A percentile compares a stretch with the other conserved stretches of the same genome.
Conservation (phyloP, 2,888 invertebrate species). For the Drosophila eohydei region DNA sequence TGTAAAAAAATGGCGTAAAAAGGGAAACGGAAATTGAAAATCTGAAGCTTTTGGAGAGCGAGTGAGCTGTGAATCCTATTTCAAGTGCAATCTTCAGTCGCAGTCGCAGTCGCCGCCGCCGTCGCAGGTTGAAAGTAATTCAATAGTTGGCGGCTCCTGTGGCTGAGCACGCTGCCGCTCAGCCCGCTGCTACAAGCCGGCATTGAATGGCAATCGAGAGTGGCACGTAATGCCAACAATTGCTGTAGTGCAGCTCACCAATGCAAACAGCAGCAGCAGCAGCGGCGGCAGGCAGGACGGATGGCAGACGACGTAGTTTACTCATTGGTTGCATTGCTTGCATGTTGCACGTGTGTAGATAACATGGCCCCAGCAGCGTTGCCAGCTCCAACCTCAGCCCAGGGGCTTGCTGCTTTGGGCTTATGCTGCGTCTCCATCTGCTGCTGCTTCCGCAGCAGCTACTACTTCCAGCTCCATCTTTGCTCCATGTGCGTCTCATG, state of each 20-base stretch:
- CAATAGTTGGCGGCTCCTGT: constrained; percentile 73
- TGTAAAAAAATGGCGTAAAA: constrained; percentile 39
- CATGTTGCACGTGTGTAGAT: constrained; percentile 78
- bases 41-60: constrained; percentile 78
- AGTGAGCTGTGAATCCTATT: constrained; percentile 81
- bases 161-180: constrained; percentile 13
- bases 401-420: constrained; percentile 21
- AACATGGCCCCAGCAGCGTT: constrained; percentile 38
- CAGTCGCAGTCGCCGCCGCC: constrained; percentile 52
- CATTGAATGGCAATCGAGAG: constrained; percentile 81
- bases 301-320: constrained; percentile 26
- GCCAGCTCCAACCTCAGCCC: neutral
- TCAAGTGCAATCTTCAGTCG: constrained; percentile 77
- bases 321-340: constrained; percentile 69
- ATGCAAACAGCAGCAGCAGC: constrained; percentile 58
- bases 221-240: constrained; percentile 83
- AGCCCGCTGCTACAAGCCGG: constrained; percentile 31
- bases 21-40: constrained; percentile 80
- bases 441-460: neutral
- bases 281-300: constrained; percentile 5
- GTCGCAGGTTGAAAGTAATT: constrained; percentile 76
- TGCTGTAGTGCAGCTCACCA: constrained; percentile 70
- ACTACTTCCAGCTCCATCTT: constrained; percentile 3
- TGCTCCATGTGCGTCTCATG: constrained; percentile 28
- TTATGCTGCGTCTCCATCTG: constrained; percentile 21